Percentiles rank a stretch among this genome's conserved stretches.
Evolutionary conservation across 2,888 invertebrate genomes (phyloP).

Genomic region (Fragum sueziense): DNA sequence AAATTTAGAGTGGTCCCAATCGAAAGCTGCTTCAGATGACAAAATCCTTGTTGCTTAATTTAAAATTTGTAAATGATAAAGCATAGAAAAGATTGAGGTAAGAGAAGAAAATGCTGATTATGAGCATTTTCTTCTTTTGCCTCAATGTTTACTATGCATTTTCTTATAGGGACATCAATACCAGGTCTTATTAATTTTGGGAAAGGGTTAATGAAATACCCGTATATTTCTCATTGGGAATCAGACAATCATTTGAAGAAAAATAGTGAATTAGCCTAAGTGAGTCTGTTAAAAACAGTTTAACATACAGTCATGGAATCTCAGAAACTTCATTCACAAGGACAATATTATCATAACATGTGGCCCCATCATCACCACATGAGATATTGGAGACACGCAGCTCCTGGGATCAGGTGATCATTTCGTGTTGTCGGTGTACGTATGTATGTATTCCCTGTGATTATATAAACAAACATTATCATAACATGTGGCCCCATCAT

Average conservation of each 20-base stretch:
- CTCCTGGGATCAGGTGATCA: conserved; percentile 10
- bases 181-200: no score
- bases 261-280: not conserved
- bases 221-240: not conserved
- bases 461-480: no score
- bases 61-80: no score
- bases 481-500: conserved; percentile 12
- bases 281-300: not conserved
- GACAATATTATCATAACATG: conserved; percentile 16
- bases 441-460: not conserved
- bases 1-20: no score
- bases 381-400: conserved; percentile 22
- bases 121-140: no score
- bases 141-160: no score
- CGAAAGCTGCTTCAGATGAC: no score
- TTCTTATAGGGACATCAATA: no score
- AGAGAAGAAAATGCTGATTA: no score
- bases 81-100: no score
- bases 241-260: not conserved
- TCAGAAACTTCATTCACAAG: conserved; percentile 20
- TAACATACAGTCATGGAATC: not conserved
- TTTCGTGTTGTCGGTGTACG: not conserved
- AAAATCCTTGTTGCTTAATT: not conserved
- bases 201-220: no score
- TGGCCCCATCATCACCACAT: conserved; percentile 18